phyloP scores from a whole-genome alignment of 2,797 vertebrate species.

The Tenualosa thibaudeaui region DNA sequence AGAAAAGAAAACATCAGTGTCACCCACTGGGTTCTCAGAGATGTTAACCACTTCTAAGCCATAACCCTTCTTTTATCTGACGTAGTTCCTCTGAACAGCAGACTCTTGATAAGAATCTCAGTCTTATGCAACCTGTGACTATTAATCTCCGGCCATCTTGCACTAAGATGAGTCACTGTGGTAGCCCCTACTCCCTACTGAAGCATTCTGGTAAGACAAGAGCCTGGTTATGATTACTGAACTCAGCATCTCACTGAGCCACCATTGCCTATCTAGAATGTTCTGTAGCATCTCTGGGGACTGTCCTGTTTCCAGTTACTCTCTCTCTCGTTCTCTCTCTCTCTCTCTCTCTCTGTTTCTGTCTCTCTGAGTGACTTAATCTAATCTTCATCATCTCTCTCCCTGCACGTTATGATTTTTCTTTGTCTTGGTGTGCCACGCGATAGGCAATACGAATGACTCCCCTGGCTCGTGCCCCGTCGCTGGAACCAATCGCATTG shows the following conservation, averaged over 20 bases:
- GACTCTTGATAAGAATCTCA: background rate
- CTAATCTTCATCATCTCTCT: slow-evolving; percentile 47
- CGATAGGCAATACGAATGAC: slow-evolving; percentile 67
- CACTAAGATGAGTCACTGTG: background rate
- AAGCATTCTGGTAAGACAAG: background rate
- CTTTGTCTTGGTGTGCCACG: slow-evolving; percentile 43
- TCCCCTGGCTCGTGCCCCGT: slow-evolving; percentile 35
- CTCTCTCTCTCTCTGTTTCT: background rate
- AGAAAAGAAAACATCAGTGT: background rate
- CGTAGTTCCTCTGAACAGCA: background rate
- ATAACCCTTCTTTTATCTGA: background rate
- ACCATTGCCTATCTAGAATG: background rate
- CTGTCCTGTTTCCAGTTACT: background rate
- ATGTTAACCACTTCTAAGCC: background rate
- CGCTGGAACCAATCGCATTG: slow-evolving; percentile 71
- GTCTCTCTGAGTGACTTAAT: slow-evolving; percentile 45
- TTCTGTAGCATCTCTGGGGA: background rate
- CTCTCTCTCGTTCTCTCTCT: background rate
- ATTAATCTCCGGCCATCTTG: background rate
- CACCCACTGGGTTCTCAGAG: background rate
- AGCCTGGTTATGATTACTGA: background rate
- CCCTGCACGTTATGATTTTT: slow-evolving; percentile 23
- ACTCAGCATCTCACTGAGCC: background rate
- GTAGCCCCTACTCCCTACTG: background rate
- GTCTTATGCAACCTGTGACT: background rate